Conservation (phyloP, 1,140 invertebrate species). For the Drosophila parabipectinata region DNA sequence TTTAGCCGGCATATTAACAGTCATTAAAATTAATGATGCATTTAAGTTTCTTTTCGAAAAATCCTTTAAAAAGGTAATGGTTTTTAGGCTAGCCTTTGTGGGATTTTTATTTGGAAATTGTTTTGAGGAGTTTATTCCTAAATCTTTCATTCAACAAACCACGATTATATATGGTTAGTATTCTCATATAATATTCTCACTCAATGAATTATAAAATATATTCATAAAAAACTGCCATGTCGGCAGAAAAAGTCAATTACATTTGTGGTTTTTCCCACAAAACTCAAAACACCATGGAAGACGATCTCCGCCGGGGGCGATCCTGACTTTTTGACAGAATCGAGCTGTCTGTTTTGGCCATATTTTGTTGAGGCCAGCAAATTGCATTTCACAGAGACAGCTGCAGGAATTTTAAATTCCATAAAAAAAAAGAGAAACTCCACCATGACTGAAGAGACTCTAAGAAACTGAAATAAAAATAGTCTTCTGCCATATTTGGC, state of each 20-base stretch:
- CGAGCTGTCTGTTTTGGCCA: constrained; percentile 9
- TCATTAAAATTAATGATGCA: constrained; percentile 82
- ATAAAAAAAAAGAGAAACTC: neutral
- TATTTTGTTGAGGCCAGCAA: constrained; percentile 28
- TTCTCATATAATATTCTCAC: too few relatives aligned
- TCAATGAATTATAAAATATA: too few relatives aligned
- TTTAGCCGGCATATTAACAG: constrained; percentile 48
- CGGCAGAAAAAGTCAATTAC: neutral
- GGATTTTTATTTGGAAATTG: neutral
- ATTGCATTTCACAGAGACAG: constrained; percentile 31
- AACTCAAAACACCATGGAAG: constrained; percentile 2
- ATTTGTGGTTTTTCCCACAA: constrained; percentile 10
- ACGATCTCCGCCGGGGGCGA: constrained; percentile 13
- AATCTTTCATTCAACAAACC: neutral
- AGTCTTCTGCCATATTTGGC: constrained; percentile 33
- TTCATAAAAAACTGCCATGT: neutral
- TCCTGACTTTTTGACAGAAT: constrained; percentile 15
- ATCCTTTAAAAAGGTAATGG: neutral
- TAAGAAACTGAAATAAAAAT: constrained; percentile 3
- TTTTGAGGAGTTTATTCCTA: too few relatives aligned
- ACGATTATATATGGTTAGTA: neutral
- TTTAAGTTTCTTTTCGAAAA: neutral
- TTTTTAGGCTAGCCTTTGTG: too few relatives aligned
- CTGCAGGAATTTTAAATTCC: neutral
- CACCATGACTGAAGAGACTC: too few relatives aligned